Evolutionary conservation across 53 echinoderm and acorn worm genomes (phyloP), one percentile per base, ranked within the genome.

Genomic region (Pentamera pediparva): DNA sequence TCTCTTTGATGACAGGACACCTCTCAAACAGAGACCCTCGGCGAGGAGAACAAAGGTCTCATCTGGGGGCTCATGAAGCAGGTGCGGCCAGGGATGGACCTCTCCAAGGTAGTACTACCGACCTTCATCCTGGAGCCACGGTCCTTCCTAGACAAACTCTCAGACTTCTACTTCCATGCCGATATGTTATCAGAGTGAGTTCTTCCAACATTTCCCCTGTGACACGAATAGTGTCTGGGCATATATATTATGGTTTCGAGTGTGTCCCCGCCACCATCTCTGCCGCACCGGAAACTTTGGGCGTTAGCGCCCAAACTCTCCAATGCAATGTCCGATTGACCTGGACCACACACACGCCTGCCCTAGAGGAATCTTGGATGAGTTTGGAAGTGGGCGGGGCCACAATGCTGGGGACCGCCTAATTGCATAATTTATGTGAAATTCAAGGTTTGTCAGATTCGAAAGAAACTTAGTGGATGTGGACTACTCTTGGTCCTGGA

Each of bases 21-120:
- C 37, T 91, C 90, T 7, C 96, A 95, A 83, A 87, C 90, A 6
- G 96, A 95, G 55, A 88, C 90, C 0, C 55, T 95, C 18, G 96
- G 69, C 3, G 96, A 95, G 15, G 96, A 95, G 76, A 95, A 91
- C 61, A 95, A 95, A 67, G 65, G 96, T 70, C 69, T 91, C 31
- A 85, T 91, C 77, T 91, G 90, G 96, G 78, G 73, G 32, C 50
- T 95, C 75, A 91, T 95, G 78, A 95, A 95, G 62, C 98, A 98
- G 81, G 98, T 98, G 58, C 61, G 98, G 21, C 98, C 91, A 1
- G 98, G 98, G 0, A 98, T 98, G 98, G 98, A 98, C 78, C 91
- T 98, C 41, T 91, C 98, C 24, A 88, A 92, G 35, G 98, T 98
- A 2, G 98, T 98, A 57, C 84, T 98, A 57, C 98, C 98, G 40